phyloP scores from a whole-genome alignment of 2,888 invertebrate species.

The Argynnis bischoffii region DNA sequence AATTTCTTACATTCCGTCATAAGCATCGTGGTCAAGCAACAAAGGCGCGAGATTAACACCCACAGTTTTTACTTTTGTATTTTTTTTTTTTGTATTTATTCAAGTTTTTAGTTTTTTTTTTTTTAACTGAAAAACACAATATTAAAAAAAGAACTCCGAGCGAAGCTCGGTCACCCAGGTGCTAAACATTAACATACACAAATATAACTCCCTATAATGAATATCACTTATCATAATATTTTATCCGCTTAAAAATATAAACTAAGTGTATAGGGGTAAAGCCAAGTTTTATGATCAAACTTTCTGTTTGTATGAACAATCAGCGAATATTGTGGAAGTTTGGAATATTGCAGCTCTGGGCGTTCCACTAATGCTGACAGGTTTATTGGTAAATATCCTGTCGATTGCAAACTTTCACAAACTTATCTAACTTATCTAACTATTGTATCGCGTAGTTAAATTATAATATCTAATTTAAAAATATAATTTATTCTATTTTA shows the following conservation, averaged over 20 bases:
- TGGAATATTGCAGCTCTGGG: slow-evolving; percentile 49
- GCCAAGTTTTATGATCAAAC: slow-evolving; percentile 64
- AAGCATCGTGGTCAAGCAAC: no score
- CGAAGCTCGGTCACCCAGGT: no score
- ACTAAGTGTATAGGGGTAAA: slow-evolving; percentile 49
- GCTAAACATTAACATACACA: no score
- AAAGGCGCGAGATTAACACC: no score
- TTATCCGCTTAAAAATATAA: slow-evolving; percentile 41
- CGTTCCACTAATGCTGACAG: slow-evolving; percentile 47
- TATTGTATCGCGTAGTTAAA: background rate
- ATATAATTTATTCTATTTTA: background rate
- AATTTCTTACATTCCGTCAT: no score
- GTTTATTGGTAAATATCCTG: slow-evolving; percentile 54
- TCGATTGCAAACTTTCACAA: slow-evolving; percentile 43
- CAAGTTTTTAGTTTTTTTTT: no score
- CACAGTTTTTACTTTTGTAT: no score
- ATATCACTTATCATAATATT: slow-evolving; percentile 8
- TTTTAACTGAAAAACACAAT: no score
- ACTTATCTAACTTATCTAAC: slow-evolving; percentile 33
- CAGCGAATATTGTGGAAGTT: slow-evolving; percentile 60
- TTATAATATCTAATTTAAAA: background rate
- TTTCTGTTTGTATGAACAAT: slow-evolving; percentile 58
- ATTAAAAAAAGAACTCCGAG: no score
- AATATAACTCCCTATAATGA: background rate
- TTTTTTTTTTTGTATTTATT: no score